Evolutionary conservation across 2,797 vertebrate genomes (phyloP), one percentile per base, ranked within the genome.

Genomic region (Microctenopoma lineatum): DNA sequence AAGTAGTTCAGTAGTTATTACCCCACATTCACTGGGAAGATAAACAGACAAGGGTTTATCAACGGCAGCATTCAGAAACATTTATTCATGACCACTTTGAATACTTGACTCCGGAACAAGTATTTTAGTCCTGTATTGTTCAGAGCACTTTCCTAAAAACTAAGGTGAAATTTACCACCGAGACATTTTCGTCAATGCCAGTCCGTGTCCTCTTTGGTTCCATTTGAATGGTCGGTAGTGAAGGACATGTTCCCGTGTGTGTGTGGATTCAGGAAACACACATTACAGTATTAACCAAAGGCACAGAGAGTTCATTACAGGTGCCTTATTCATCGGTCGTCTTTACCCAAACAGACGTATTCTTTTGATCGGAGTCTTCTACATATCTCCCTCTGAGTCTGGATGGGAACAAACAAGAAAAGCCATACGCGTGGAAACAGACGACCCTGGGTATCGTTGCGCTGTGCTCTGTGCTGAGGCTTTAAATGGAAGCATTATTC

Each of bases 271-370:
- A 61, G 32, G 21, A 63, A 61, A 76, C 3, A 6, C 73, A 73
- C 68, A 67, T 65, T 12, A 8, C 65, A 73, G 80, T 67, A 66
- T 79, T 61, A 76, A 89, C 86, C 83, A 87, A 84, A 90, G 86
- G 84, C 89, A 89, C 85, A 83, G 78, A 75, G 58, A 78, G 75
- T 57, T 75, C 29, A 47, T 73, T 68, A 81, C 69, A 73, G 84
- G 79, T 90, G 89, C 91, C 90, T 92, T 92, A 90, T 27, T 60
- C 64, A 73, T 59, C 68, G 59, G 51, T 87, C 70, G 50, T 77
- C 59, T 61, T 65, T 38, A 62, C 59, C 64, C 2, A 76, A 70
- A 60, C 36, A 21, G 29, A 58, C 42, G 29, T 48, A 10, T 67
- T 58, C 48, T 48, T 15, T 11, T 18, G 3, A 8, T 34, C 45